A percentile compares a stretch with the other conserved stretches of the same genome.
Conservation (phyloP, 2,113 vertebrate species). For the Sander vitreus region DNA sequence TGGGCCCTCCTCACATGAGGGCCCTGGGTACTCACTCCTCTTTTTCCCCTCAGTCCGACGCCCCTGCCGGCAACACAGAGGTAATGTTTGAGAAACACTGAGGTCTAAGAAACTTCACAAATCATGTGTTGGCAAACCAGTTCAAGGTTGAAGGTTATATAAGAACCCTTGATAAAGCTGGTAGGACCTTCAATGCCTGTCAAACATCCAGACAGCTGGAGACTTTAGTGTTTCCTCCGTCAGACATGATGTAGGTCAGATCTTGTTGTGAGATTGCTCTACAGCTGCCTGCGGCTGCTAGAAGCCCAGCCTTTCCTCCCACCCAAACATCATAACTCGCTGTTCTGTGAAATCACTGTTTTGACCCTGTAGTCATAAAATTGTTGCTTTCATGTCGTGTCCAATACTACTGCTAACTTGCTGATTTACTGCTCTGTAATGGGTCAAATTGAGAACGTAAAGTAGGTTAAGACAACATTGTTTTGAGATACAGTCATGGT, state of each 20-base stretch:
- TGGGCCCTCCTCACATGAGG: too few species aligned
- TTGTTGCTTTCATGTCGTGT: constrained; percentile 30
- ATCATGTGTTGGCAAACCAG: neutral
- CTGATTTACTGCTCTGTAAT: constrained; percentile 41
- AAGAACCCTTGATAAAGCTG: neutral
- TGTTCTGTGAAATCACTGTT: constrained; percentile 25
- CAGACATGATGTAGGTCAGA: constrained; percentile 32
- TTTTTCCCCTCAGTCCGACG: too few species aligned
- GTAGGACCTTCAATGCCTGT: neutral
- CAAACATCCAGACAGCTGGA: constrained; percentile 17
- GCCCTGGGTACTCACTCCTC: too few species aligned
- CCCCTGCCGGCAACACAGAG: neutral
- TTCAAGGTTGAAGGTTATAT: neutral
- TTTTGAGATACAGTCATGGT: neutral
- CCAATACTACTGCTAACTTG: constrained; percentile 1
- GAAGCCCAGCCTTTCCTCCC: neutral
- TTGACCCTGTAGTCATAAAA: neutral
- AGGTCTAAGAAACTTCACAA: neutral
- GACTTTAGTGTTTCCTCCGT: constrained; percentile 14
- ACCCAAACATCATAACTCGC: constrained; percentile 38
- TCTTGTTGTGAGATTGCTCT: constrained; percentile 25
- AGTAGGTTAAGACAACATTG: neutral
- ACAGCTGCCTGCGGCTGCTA: constrained; percentile 33
- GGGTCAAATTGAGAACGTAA: constrained; percentile 6
- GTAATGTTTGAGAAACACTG: neutral